Evolutionary conservation across 2,113 vertebrate species (phyloP), one percentile per base, ranked within the genome.

Genomic region (Cyrtonyx montezumae): DNA sequence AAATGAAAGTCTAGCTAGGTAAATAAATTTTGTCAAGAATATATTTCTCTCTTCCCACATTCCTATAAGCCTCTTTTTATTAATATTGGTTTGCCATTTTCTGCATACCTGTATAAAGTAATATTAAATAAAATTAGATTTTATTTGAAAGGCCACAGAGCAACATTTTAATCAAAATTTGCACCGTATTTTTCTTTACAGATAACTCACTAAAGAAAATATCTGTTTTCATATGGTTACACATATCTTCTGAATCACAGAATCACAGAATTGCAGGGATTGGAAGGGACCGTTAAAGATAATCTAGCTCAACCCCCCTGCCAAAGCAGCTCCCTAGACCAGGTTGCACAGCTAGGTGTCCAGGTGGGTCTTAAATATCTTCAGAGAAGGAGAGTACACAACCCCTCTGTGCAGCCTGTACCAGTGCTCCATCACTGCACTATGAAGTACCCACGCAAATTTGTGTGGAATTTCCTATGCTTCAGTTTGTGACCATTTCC

Each of bases 1-100:
- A 97, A 98, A 98, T 98, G 93, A 97, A 98, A 97, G 82, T 96
- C 97, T 96, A 74, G 91, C 91, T 97, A 94, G 95, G 96, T 98
- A 98, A 98, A 98, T 97, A 98, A 97, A 84, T 93, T 97, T 96
- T 96, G 88, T 96, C 95, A 96, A 95, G 94, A 92, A 96, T 82
- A 95, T 91, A 93, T 94, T 96, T 90, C 94, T 96, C 90, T 94
- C 66, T 28, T 93, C 95, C 74, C 75, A 83, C 66, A 93, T 88
- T 91, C 78, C 85, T 94, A 62, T 97, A 97, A 98, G 97, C 95
- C 95, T 79, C 91, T 83, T 97, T 97, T 98, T 98, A 98, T 98
- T 98, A 98, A 98, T 97, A 95, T 95, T 95, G 87, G 83, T 84
- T 96, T 96, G 96, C 84, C 71, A 93, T 97, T 97, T 97, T 97